Conservation (phyloP, 2,888 invertebrate genomes). For the Carcina quercana region DNA sequence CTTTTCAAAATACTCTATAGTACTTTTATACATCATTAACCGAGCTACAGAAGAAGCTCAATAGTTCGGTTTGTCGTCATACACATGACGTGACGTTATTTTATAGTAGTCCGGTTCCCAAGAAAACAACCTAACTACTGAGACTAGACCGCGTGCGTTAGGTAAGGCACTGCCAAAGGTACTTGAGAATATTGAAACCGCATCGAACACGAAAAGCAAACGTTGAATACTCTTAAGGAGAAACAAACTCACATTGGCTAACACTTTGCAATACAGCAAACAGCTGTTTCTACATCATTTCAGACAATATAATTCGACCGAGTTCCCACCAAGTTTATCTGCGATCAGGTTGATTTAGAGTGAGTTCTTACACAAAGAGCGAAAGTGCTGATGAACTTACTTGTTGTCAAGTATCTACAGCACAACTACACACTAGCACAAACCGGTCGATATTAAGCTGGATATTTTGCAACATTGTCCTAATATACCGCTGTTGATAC, state of each 20-base stretch:
- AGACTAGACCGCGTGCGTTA: too few relatives aligned
- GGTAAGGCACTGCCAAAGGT: too few relatives aligned
- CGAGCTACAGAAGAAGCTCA: too few relatives aligned
- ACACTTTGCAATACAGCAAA: conserved; percentile 26
- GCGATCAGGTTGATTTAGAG: conserved; percentile 16
- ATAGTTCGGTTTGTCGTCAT: too few relatives aligned
- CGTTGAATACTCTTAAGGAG: conserved; percentile 4
- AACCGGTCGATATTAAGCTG: conserved; percentile 56
- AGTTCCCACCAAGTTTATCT: conserved; percentile 33
- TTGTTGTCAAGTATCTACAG: background rate
- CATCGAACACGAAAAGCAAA: conserved; percentile 1
- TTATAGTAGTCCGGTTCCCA: too few relatives aligned
- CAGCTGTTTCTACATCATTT: conserved; percentile 31
- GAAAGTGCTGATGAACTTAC: conserved; percentile 33
- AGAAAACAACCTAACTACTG: too few relatives aligned
- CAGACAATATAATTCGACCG: conserved; percentile 36
- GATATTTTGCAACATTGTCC: conserved; percentile 51
- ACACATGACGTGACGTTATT: too few relatives aligned
- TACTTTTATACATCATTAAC: too few relatives aligned
- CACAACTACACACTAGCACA: conserved; percentile 16
- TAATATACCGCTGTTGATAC: conserved; percentile 13
- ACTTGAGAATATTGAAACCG: conserved; percentile 3
- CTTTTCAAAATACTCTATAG: too few relatives aligned
- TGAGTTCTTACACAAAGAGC: conserved; percentile 35
- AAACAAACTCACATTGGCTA: conserved; percentile 24